Conservation (phyloP, 2,797 vertebrate species). For the Balearica regulorum region DNA sequence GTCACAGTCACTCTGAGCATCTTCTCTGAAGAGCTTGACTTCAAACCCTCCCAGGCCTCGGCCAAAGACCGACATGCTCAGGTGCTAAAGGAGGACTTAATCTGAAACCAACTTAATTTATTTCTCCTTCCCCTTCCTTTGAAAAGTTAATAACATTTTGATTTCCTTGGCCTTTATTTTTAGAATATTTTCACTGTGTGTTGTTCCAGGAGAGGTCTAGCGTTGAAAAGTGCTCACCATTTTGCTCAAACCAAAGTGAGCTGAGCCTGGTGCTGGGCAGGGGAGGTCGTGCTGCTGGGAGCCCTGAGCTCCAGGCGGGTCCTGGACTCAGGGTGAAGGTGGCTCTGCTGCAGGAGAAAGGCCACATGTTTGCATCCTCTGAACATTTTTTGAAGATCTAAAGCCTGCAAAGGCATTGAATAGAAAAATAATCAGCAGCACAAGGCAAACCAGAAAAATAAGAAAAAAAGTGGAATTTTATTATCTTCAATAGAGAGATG, state of each 20-base stretch:
- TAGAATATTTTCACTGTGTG: background rate
- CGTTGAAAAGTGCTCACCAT: background rate
- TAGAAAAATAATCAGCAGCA: constrained; percentile 18
- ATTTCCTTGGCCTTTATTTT: background rate
- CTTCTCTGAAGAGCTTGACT: background rate
- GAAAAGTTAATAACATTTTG: background rate
- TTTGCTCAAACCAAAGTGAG: background rate
- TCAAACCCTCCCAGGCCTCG: background rate
- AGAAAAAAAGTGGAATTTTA: background rate
- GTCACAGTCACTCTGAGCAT: background rate
- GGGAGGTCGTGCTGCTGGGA: background rate
- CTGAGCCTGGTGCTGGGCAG: background rate
- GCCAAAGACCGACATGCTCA: background rate
- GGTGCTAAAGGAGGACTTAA: background rate
- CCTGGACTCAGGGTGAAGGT: background rate
- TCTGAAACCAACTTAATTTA: background rate
- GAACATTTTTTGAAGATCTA: background rate
- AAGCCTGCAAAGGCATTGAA: constrained; percentile 37
- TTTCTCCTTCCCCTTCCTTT: background rate
- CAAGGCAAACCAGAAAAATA: background rate
- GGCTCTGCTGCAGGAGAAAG: background rate
- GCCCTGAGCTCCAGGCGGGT: background rate
- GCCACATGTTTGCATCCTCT: background rate
- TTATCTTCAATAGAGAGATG: background rate
- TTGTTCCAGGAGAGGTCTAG: background rate